Conservation (phyloP, 2,113 vertebrate genomes). For the Epinephelus fuscoguttatus region DNA sequence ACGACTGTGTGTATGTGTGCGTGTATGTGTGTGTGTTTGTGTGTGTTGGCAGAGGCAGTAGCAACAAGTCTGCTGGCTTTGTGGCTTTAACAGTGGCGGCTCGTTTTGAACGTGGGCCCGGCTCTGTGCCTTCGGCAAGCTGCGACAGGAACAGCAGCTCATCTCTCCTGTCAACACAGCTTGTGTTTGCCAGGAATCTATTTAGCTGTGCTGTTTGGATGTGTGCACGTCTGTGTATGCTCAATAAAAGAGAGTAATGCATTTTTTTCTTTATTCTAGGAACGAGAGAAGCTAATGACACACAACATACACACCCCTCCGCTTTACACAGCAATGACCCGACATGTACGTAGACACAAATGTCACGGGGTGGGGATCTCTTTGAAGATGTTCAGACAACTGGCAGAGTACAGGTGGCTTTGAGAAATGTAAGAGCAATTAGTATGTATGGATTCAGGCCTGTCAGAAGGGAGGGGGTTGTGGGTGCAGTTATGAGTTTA, state of each 20-base stretch:
- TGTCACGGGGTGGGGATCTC: slow-evolving; percentile 64
- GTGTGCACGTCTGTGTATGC: slow-evolving; percentile 60
- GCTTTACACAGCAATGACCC: slow-evolving; percentile 64
- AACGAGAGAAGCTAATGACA: slow-evolving; percentile 64
- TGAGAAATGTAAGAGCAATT: slow-evolving; percentile 55
- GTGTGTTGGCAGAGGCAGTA: slow-evolving; percentile 79
- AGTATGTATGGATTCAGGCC: slow-evolving; percentile 41
- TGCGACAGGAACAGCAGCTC: slow-evolving; percentile 81
- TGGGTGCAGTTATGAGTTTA: slow-evolving; percentile 21
- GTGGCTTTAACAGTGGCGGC: slow-evolving; percentile 74
- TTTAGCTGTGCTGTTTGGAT: slow-evolving; percentile 73
- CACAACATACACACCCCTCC: slow-evolving; percentile 60
- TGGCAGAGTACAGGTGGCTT: slow-evolving; percentile 65
- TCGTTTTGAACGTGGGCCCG: slow-evolving; percentile 70
- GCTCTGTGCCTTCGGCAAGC: slow-evolving; percentile 77
- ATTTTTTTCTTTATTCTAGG: slow-evolving; percentile 69
- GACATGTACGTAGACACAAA: slow-evolving; percentile 61
- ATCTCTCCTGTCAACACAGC: slow-evolving; percentile 83
- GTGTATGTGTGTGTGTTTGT: slow-evolving; percentile 23
- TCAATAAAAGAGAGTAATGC: slow-evolving; percentile 70
- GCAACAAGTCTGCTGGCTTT: slow-evolving; percentile 79
- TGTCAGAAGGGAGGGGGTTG: slow-evolving; percentile 23
- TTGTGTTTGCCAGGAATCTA: slow-evolving; percentile 83
- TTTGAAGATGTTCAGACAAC: slow-evolving; percentile 71
- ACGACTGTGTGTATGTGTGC: slow-evolving; percentile 25